phyloP scores from a whole-genome alignment of 2,888 invertebrate species.

The Chesias legatella region DNA sequence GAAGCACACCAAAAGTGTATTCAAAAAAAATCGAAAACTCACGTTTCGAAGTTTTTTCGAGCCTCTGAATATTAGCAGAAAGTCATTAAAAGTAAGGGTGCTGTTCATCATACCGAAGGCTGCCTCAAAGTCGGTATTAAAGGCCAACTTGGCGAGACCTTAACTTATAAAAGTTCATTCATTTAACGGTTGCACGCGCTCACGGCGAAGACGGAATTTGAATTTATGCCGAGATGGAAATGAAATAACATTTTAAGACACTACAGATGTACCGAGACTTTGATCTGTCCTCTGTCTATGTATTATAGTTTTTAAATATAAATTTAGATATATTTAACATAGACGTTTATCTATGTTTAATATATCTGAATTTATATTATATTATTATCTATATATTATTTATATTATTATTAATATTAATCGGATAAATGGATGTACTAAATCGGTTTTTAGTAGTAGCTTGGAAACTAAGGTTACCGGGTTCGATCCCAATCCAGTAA shows the following conservation, averaged over 20 bases:
- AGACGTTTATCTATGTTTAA: too few relatives aligned
- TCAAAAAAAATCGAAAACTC: constrained; percentile 49
- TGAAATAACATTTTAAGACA: constrained; percentile 22
- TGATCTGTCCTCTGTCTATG: too few relatives aligned
- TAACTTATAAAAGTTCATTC: constrained; percentile 79
- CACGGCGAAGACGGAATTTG: constrained; percentile 55
- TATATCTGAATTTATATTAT: too few relatives aligned
- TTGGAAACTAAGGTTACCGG: too few relatives aligned
- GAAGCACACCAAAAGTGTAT: constrained; percentile 27
- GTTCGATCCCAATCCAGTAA: too few relatives aligned
- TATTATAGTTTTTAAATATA: too few relatives aligned
- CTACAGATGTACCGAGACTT: too few relatives aligned
- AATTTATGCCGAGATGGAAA: constrained; percentile 51
- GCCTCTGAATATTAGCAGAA: constrained; percentile 75
- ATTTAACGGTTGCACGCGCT: constrained; percentile 75
- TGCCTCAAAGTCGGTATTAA: constrained; percentile 73
- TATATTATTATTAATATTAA: too few relatives aligned
- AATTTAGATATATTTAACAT: too few relatives aligned
- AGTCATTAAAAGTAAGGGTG: constrained; percentile 79
- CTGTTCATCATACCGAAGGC: constrained; percentile 66
- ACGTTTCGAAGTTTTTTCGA: constrained; percentile 56
- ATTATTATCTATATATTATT: too few relatives aligned
- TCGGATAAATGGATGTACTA: too few relatives aligned
- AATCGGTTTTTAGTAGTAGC: too few relatives aligned
- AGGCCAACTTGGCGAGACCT: constrained; percentile 58